Evolutionary conservation across 2,113 vertebrate species (phyloP), one percentile per base, ranked within the genome.

Genomic region (Elgaria multicarinata): DNA sequence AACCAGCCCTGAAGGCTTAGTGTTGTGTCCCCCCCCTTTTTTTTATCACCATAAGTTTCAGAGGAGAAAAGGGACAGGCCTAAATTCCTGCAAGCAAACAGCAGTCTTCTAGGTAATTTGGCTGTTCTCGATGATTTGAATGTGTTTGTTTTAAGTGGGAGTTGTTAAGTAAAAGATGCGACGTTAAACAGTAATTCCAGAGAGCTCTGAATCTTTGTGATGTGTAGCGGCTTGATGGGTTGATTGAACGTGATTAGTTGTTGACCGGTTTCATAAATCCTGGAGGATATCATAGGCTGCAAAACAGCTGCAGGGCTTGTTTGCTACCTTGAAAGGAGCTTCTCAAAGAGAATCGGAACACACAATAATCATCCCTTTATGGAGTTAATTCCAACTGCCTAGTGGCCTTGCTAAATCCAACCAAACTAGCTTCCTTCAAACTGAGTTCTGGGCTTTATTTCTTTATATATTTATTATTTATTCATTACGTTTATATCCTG

Each of bases 191-290:
- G 80, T 22, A 86, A 92, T 89, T 55, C 81, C 80, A 89, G 90
- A 92, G 83, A 93, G 67, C 66, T 88, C 90, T 39, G 62, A 64
- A 84, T 22, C 62, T 90, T 93, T 95, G 88, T 94, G 87, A 77
- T 87, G 66, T 18, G 87, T 71, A 67, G 87, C 24, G 74, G 46
- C n/a, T 82, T 82, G 55, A 62, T 82, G 39, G 24, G 7, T 24
- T 62, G 66, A 92, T 87, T 26, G 71, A 89, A 62, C 46, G 81
- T 88, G 53, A 83, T 92, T 93, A 93, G 92, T 93, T 91, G 89
- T 93, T 92, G 94, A 93, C 88, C 83, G 86, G 18, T 0, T 0
- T 26, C 53, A 39, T 33, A n/a, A 90, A 93, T 93, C 89, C 83
- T 91, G 72, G 10, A 12, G 89, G 78, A 90, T 89, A 90, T 90